Evolutionary conservation across 92 coral and sea anemone genomes (phyloP).

Genomic region (Porites divaricata): DNA sequence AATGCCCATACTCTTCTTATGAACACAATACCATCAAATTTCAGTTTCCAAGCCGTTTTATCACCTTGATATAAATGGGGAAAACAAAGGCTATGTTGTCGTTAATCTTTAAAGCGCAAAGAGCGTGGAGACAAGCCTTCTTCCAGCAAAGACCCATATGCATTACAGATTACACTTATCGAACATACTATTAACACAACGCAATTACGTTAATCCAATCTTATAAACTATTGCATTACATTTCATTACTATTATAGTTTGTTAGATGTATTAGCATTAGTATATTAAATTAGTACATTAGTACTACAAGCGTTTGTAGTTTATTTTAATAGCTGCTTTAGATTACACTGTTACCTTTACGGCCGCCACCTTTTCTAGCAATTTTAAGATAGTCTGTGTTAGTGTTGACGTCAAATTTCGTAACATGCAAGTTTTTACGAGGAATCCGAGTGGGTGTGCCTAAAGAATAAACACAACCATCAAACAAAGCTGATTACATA

Average conservation of each 20-base stretch:
- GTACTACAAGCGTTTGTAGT: neutral
- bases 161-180: too few relatives aligned
- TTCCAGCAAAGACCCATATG: too few relatives aligned
- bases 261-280: neutral
- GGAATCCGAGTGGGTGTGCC: constrained; percentile 14
- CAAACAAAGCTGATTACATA: neutral
- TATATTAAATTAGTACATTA: neutral
- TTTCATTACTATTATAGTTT: neutral
- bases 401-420: constrained; percentile 24
- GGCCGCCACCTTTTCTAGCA: constrained; percentile 50
- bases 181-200: too few relatives aligned
- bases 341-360: constrained; percentile 30
- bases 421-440: constrained; percentile 5
- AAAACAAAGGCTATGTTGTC: too few relatives aligned
- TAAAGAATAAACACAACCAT: constrained; percentile 9
- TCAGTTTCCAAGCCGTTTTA: too few relatives aligned
- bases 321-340: neutral
- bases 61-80: too few relatives aligned
- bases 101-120: too few relatives aligned
- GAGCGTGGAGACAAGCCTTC: too few relatives aligned
- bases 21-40: too few relatives aligned
- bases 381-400: constrained; percentile 48
- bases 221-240: too few relatives aligned
- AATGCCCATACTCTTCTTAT: too few relatives aligned
- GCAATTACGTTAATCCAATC: too few relatives aligned